Evolutionary conservation across 2,113 vertebrate species (phyloP).

Genomic region (Chionomys nivalis): DNA sequence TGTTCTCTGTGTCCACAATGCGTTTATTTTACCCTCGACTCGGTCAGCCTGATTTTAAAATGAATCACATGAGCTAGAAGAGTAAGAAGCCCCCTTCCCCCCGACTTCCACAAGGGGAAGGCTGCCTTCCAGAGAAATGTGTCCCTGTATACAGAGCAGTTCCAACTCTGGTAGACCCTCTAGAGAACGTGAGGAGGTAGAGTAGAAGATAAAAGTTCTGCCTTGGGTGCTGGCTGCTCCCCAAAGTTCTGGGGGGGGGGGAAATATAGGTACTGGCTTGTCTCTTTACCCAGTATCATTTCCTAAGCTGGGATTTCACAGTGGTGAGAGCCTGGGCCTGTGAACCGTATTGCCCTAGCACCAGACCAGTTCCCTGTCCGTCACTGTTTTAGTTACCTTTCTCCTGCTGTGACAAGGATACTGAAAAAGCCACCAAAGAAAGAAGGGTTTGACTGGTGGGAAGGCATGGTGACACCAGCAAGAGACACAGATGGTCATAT

Average conservation of each 20-base stretch:
- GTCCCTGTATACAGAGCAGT: neutral
- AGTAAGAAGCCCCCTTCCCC: neutral
- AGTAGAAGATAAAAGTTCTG: neutral
- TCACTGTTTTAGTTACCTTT: neutral
- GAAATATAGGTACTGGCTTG: neutral
- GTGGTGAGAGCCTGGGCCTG: neutral
- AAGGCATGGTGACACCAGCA: neutral
- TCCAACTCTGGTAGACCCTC: neutral
- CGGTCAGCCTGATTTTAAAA: neutral
- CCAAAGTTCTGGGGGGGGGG: no score
- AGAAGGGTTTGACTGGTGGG: neutral
- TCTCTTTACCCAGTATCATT: neutral
- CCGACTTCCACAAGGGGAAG: neutral
- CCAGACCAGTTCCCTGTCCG: neutral
- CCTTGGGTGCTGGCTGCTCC: neutral
- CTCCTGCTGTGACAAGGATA: neutral
- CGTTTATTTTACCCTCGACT: conserved; percentile 12
- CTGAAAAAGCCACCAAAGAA: neutral
- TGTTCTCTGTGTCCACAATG: neutral
- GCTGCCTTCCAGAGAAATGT: neutral
- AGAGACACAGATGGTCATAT: no score
- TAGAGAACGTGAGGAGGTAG: neutral
- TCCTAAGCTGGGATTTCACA: neutral
- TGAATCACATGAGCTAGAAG: neutral
- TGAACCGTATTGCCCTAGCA: neutral